A percentile compares a stretch with the other conserved stretches of the same genome.
Evolutionary conservation across 2,888 invertebrate species (phyloP).

Genomic region (Blastobasis lacticolella): DNA sequence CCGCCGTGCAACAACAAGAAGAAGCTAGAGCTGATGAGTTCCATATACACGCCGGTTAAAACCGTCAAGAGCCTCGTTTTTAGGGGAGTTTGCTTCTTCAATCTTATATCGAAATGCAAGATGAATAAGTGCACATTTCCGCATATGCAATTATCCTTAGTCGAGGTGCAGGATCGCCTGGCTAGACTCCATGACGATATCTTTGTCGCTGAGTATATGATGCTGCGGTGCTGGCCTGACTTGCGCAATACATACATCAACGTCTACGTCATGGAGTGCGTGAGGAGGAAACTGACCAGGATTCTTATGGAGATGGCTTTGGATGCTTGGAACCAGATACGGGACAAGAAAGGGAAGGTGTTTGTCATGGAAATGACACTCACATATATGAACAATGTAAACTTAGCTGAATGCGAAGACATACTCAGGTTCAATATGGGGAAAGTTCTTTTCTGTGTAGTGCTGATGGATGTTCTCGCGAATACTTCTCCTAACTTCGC

Average conservation of each 20-base stretch:
- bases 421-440: slow-evolving; percentile 23
- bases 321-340: slow-evolving; percentile 22
- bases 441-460: slow-evolving; percentile 32
- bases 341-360: slow-evolving; percentile 21
- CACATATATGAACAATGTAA: slow-evolving; percentile 35
- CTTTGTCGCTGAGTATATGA: slow-evolving; percentile 41
- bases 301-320: slow-evolving; percentile 43
- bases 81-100: slow-evolving; percentile 36
- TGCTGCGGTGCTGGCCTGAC: slow-evolving; percentile 19
- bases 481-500: slow-evolving; percentile 49
- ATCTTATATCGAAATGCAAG: slow-evolving; percentile 34
- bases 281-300: slow-evolving; percentile 31
- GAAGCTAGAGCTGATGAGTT: slow-evolving; percentile 13
- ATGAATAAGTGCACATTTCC: slow-evolving; percentile 27
- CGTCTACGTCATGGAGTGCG: slow-evolving; percentile 35
- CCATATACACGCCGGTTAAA: slow-evolving; percentile 11
- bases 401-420: slow-evolving; percentile 30
- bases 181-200: slow-evolving; percentile 18
- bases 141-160: slow-evolving; percentile 21
- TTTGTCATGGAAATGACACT: slow-evolving; percentile 33
- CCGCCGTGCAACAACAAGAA: background rate
- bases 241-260: slow-evolving; percentile 31
- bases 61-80: slow-evolving; percentile 27
- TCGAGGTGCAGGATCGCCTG: slow-evolving; percentile 19
- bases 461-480: slow-evolving; percentile 39